phyloP scores from a whole-genome alignment of 1,140 invertebrate species.

The Lordiphosa stackelbergi region DNA sequence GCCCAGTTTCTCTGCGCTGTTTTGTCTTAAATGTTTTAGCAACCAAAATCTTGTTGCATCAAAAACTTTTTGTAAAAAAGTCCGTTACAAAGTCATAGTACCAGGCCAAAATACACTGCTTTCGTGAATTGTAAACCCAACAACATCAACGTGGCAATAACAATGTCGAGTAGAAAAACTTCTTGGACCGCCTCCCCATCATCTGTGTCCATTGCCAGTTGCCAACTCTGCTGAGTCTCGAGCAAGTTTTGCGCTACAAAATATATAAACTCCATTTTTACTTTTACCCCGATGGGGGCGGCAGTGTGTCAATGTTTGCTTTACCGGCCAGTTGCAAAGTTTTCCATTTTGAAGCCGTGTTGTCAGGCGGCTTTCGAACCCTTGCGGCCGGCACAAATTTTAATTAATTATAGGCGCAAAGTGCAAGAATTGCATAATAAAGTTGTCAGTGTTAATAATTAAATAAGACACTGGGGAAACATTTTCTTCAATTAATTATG shows the following conservation, averaged over 20 bases:
- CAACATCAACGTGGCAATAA: conserved; percentile 55
- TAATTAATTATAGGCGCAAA: conserved; percentile 56
- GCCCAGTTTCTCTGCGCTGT: no score
- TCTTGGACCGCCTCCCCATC: conserved; percentile 18
- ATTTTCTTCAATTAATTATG: conserved; percentile 55
- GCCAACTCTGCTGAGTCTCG: conserved; percentile 49
- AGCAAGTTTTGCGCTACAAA: conserved; percentile 56
- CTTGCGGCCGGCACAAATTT: conserved; percentile 16
- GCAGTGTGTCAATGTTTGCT: conserved; percentile 70
- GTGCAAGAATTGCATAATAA: conserved; percentile 36
- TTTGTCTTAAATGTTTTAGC: no score
- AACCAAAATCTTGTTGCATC: no score
- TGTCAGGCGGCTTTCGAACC: neutral
- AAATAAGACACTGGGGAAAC: conserved; percentile 33
- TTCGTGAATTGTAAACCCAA: conserved; percentile 25
- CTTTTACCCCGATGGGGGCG: conserved; percentile 45
- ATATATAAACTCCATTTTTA: conserved; percentile 58
- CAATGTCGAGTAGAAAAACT: conserved; percentile 61
- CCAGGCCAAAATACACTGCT: conserved; percentile 9
- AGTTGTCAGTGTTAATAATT: conserved; percentile 60
- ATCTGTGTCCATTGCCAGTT: conserved; percentile 29
- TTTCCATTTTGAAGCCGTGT: conserved; percentile 15
- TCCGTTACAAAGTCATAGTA: neutral
- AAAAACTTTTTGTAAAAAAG: no score
- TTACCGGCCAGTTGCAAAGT: conserved; percentile 45